phyloP scores from a whole-genome alignment of 1,140 invertebrate genomes.

The Hycleus phaleratus region DNA sequence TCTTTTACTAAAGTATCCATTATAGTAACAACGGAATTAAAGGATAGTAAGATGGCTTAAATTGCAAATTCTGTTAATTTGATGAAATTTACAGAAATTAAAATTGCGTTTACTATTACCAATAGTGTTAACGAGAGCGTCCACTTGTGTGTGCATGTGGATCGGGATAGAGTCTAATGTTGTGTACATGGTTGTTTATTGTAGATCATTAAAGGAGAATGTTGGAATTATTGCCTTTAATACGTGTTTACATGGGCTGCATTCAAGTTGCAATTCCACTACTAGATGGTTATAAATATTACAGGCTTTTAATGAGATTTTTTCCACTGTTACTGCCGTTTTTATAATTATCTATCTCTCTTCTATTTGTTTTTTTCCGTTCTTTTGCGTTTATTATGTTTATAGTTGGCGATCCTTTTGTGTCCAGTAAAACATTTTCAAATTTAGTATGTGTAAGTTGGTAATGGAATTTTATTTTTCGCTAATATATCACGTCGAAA shows the following conservation, averaged over 20 bases:
- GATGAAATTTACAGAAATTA: background rate
- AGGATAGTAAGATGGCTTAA: too few relatives aligned
- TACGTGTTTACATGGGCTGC: constrained; percentile 23
- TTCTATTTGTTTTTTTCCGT: background rate
- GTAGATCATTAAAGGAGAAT: constrained; percentile 15
- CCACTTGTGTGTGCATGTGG: background rate
- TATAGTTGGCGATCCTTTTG: background rate
- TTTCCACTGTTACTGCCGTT: too few relatives aligned
- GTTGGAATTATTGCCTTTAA: constrained; percentile 19
- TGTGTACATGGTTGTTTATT: constrained; percentile 13
- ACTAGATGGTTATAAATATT: constrained; percentile 10
- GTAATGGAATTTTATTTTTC: constrained; percentile 13
- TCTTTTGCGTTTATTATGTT: background rate
- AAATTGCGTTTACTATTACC: background rate
- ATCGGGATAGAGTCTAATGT: background rate
- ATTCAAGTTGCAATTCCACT: constrained; percentile 17
- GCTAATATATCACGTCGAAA: background rate
- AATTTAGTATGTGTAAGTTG: constrained; percentile 6
- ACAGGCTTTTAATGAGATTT: constrained; percentile 15
- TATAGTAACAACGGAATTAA: too few relatives aligned
- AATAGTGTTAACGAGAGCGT: background rate
- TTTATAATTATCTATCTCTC: too few relatives aligned
- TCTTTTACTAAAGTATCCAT: too few relatives aligned
- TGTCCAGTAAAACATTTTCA: constrained; percentile 7
- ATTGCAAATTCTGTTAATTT: too few relatives aligned